Base-by-base conservation (phyloP, 2,888 invertebrate species). In the Hypselothyrea guttata region DNA sequence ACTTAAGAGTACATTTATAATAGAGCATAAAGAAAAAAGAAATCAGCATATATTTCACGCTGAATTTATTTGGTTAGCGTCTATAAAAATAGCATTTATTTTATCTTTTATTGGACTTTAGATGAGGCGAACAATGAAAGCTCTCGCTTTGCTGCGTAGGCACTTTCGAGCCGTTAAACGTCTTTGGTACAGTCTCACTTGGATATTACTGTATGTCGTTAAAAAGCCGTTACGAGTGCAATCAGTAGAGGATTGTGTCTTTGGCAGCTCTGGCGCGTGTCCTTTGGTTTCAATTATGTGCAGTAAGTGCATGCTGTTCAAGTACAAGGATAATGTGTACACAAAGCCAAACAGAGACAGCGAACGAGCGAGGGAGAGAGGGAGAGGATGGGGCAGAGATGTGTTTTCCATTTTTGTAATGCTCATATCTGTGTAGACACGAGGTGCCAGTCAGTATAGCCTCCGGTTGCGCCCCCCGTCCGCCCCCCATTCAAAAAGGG, bases 271-370 rank as follows among this genome's bases (percentile, higher is more conserved):
- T 30, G 53, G 34, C 58, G 31, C 40, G 22, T 62, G 81, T 81
- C 62, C 77, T 61, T 61, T 66, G 71, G 42, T 53, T 73, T 73
- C 71, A 81, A 76, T 84, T 76, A 76, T 62, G 70, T 79, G 68
- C 71, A 84, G 74, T 73, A 60, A 73, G 65, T 68, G 69, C 68
- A 76, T 45, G 65, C 60, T 66, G 71, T 84, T 77, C 78, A 84
- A 79, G 84, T 73, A 73, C 78, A 79, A 84, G 78, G 84, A 81
- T 81, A 84, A 76, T 71, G 61, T 57, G 33, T 63, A 69, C 75
- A 64, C 51, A 66, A 40, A 35, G 41, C 38, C 12, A 9, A 30
- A 12, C 9, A 30, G 48, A 45, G 33, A n/a, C 51, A 45, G 54
- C 35, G 47, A 2, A 30, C 3, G 2, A 2, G 30, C 30, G 9